Evolutionary conservation across 2,113 vertebrate genomes (phyloP), one percentile per base, ranked within the genome.

Genomic region (Tichodroma muraria): DNA sequence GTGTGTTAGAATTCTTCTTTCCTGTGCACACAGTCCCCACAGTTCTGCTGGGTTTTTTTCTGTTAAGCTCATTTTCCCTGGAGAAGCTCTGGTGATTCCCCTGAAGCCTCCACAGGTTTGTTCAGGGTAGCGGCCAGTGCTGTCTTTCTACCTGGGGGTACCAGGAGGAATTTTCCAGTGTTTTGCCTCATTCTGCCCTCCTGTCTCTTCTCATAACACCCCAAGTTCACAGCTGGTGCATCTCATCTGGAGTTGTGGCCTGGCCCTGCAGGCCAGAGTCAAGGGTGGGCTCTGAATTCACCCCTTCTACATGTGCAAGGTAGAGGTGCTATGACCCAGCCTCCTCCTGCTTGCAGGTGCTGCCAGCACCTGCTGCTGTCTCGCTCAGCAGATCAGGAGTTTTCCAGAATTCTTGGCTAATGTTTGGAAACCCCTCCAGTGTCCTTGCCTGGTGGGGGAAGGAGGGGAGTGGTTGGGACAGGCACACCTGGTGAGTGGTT

Each of bases 401-500:
- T 64, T 53, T 42, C 47, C 47, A 53, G 61, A 28, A 54, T n/a
- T 9, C 57, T 79, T 79, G 61, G 56, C 28, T 9, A 5, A 54
- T 53, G 13, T 42, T 45, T 59, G 47, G 52, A 92, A 33, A 40
- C 19, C 11, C n/a, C 15, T 6, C 2, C 0, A 6, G 25, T 30
- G 27, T 24, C 61, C 28, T 71, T 61, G 30, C 10, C 42, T 7
- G 31, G 11, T 47, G 15, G 45, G 15, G 11, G 21, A 35, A 40
- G 65, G 25, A 79, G 52, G 12, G 38, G 25, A 37, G 17, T 4
- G 2, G 14, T 5, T 81, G 73, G 69, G 44, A 28, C 7, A 13
- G 35, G 44, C 15, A 52, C 15, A 21, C 47, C 1, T n/a, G n/a
- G n/a, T n/a, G n/a, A n/a, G 0, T 61, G 30, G 0, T 38, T n/a